Percentiles rank a stretch among this genome's conserved stretches.
These are phyloP conservation scores for Caenorhabditis sp. DNA, from an alignment of 2,888 invertebrate species.

Conservation along the genomic window DNA sequence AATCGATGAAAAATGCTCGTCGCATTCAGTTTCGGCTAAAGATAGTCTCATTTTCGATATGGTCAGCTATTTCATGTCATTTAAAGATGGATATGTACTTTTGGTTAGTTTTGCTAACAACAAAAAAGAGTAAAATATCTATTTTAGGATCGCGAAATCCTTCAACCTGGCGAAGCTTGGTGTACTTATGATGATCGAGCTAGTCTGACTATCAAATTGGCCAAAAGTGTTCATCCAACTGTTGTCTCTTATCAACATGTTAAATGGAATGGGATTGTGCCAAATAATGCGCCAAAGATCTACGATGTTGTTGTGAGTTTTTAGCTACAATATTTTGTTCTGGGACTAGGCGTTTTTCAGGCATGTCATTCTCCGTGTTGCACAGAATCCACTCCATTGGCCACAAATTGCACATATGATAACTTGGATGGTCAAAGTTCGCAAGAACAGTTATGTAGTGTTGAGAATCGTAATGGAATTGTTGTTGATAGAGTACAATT, in stretches of 20 bases:
- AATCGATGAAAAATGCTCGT: constrained; percentile 30
- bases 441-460: background rate
- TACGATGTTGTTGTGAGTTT: constrained; percentile 27
- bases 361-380: background rate
- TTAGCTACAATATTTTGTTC: constrained; percentile 22
- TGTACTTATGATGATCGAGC: constrained; percentile 9
- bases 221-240: constrained; percentile 8
- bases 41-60: constrained; percentile 27
- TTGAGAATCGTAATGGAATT: background rate
- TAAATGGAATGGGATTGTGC: constrained; percentile 21
- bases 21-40: constrained; percentile 29
- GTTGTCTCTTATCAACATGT: constrained; percentile 27
- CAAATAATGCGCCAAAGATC: constrained; percentile 17
- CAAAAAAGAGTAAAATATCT: background rate
- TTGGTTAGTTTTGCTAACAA: constrained; percentile 5
- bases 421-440: background rate
- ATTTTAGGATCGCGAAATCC: constrained; percentile 22
- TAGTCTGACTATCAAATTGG: constrained; percentile 5
- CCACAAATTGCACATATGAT: background rate
- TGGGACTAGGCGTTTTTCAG: background rate
- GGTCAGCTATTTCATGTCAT: constrained; percentile 28
- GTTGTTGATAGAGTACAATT: constrained; percentile 27
- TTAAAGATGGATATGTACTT: constrained; percentile 31
- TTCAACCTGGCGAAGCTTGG: constrained; percentile 40
- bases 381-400: background rate